phyloP scores from a whole-genome alignment of 2,113 vertebrate genomes.

The Paradisaea rubra region DNA sequence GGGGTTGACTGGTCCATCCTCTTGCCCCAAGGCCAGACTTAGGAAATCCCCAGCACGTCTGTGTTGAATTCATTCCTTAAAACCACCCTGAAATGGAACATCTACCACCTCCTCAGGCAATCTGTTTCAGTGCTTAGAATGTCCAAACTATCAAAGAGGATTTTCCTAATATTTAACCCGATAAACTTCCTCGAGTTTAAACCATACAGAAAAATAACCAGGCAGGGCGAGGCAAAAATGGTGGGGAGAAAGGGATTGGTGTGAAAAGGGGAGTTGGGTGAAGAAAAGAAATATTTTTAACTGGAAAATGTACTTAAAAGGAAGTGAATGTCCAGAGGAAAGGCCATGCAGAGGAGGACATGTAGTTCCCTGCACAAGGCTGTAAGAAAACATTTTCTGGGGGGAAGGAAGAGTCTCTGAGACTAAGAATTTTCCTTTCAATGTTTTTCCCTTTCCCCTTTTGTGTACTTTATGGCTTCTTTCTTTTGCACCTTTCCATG shows the following conservation, averaged over 20 bases:
- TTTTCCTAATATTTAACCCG: neutral
- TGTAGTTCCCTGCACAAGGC: neutral
- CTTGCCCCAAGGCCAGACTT: neutral
- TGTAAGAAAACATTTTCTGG: neutral
- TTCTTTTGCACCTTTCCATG: neutral
- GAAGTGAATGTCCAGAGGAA: neutral
- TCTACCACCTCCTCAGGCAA: neutral
- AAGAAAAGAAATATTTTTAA: neutral
- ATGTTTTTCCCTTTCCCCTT: neutral
- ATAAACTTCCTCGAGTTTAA: neutral
- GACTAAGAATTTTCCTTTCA: neutral
- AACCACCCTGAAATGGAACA: neutral
- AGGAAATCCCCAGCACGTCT: neutral
- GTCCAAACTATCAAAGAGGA: neutral
- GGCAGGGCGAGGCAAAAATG: neutral
- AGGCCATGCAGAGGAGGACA: neutral
- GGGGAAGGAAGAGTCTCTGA: neutral
- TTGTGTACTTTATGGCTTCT: neutral
- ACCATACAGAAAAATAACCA: neutral
- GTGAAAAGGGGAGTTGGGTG: neutral
- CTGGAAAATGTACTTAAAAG: neutral
- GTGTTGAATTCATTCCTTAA: neutral
- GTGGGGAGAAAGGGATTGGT: neutral
- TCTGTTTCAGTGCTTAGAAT: neutral
- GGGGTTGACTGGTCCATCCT: neutral